Base-by-base conservation (phyloP, 2,797 vertebrate species). In the Silurus aristotelis region DNA sequence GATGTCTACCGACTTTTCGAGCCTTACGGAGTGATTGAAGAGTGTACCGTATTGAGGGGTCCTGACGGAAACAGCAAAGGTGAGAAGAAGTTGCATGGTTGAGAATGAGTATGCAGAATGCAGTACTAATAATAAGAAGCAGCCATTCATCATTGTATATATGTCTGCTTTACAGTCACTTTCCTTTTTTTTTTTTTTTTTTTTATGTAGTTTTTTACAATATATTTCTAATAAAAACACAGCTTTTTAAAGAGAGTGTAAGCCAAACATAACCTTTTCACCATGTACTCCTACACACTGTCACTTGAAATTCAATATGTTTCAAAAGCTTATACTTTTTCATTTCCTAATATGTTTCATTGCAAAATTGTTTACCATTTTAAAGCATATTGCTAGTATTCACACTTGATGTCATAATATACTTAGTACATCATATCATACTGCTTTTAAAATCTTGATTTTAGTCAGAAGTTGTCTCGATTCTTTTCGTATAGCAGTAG, bases 21-120 rank as follows among this genome's bases (percentile, higher is more conserved):
- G 80, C 85, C 89, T 72, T 90, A 89, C 15, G 90, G 90, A 72
- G 85, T 88, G 68, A 91, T 90, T 22, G 90, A 91, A 85, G 89
- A 91, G 84, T 91, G 90, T 68, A 91, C 90, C 6, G 89, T 91
- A 58, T 87, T 91, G 76, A 87, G 90, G 85, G 90, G 90, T 72
- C 90, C 90, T 88, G 90, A 91, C 52, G 90, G 90, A 86, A 91
- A 91, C 89, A 91, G 90, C 87, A 91, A 91, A 91, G 90, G 90
- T 91, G 84, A 82, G 70, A 75, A 55, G 64, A 55, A 8, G 63
- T 19, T 66, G 13, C n/a, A 20, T 20, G 8, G 17, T 56, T 14
- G 72, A 56, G 25, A 56, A 75, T 75, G 7, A 19, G 56, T 75
- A 3, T 25, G 10, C 13, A 52, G 13, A 12, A 73, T n/a, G 25